Conservation (phyloP, 1,140 invertebrate species). For the Anadara kagoshimensis region DNA sequence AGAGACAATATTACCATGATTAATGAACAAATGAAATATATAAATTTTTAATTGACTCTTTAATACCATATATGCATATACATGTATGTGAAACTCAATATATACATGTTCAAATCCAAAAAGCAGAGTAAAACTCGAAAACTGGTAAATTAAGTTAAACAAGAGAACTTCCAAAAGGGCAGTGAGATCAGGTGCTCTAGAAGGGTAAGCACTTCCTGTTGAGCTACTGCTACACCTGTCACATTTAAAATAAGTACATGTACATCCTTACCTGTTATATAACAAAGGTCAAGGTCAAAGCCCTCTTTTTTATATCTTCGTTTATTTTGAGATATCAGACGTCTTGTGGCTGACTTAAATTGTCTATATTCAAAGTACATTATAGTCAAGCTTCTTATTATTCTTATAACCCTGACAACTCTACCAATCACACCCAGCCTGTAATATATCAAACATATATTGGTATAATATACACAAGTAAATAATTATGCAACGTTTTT, state of each 20-base stretch:
- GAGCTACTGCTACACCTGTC: too few relatives aligned
- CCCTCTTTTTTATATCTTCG: slow-evolving; percentile 77
- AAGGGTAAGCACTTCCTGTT: too few relatives aligned
- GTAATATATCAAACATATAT: slow-evolving; percentile 29
- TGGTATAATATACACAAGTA: not conserved
- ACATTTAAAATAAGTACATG: not conserved
- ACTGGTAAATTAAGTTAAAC: too few relatives aligned
- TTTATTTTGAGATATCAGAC: slow-evolving; percentile 79
- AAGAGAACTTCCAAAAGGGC: too few relatives aligned
- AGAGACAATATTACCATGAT: too few relatives aligned
- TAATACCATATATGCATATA: too few relatives aligned
- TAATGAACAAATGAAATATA: too few relatives aligned
- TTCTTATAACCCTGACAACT: slow-evolving; percentile 74
- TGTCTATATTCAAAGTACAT: slow-evolving; percentile 73
- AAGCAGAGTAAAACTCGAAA: too few relatives aligned
- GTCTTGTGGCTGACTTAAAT: slow-evolving; percentile 74
- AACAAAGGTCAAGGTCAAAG: slow-evolving; percentile 79
- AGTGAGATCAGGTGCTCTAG: too few relatives aligned
- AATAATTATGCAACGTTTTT: not conserved
- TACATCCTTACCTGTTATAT: slow-evolving; percentile 74
- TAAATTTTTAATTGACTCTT: too few relatives aligned
- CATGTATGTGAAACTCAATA: too few relatives aligned
- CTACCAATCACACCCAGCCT: slow-evolving; percentile 74
- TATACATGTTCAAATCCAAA: too few relatives aligned
- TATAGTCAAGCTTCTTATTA: slow-evolving; percentile 73